Percentiles rank a stretch among this genome's conserved stretches.
phyloP scores from a whole-genome alignment of 1,140 invertebrate species.

The Muscidifurax raptorellus region DNA sequence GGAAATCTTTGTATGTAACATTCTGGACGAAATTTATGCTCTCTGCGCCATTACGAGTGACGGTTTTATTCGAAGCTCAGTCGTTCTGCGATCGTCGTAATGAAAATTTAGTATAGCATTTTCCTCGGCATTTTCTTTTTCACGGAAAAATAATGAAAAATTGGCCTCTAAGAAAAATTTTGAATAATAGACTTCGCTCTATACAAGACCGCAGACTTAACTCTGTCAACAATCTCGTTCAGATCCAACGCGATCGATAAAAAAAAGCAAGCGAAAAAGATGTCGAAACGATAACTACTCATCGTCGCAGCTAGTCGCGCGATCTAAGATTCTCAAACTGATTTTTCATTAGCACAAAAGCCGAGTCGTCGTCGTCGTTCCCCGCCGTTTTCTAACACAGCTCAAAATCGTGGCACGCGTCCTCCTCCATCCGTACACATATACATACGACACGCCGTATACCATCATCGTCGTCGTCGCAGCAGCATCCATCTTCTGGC shows the following conservation, averaged over 20 bases:
- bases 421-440: background rate
- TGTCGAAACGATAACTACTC: background rate
- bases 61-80: background rate
- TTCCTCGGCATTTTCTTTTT: background rate
- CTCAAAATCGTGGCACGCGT: constrained; percentile 34
- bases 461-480: background rate
- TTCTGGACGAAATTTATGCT: background rate
- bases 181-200: background rate
- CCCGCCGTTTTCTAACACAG: too few species aligned
- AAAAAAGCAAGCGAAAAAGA: background rate
- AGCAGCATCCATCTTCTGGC: constrained; percentile 49
- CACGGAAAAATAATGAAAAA: too few species aligned
- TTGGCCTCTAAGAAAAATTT: background rate
- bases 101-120: background rate
- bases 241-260: background rate
- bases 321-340: background rate
- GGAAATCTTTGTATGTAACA: background rate
- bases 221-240: background rate
- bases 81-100: background rate
- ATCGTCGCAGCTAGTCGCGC: too few species aligned
- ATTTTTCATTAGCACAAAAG: constrained; percentile 38
- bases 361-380: background rate
- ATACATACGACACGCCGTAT: background rate
- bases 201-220: background rate
- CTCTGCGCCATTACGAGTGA: too few species aligned